These are phyloP conservation scores for Pentamera pediparva DNA, from an alignment of 53 echinoderm and acorn worm genomes.

Conservation along the genomic window DNA sequence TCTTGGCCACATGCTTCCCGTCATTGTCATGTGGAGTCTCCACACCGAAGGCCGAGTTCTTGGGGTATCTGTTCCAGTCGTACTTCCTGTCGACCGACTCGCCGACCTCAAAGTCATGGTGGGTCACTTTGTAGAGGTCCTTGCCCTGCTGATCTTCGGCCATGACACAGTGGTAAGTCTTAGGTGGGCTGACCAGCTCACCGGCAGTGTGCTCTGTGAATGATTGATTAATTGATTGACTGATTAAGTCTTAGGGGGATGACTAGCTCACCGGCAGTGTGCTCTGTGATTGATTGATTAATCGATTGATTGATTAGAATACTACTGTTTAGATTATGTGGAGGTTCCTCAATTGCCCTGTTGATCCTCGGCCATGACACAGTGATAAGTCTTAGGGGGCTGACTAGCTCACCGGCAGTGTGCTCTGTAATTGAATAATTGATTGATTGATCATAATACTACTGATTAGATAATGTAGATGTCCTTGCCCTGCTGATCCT, in stretches of 20 bases:
- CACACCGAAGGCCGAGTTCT: conserved; percentile 78
- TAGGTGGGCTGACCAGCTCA: conserved; percentile 83
- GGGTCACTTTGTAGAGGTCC: conserved; percentile 81
- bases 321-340: no score
- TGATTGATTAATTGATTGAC: background rate
- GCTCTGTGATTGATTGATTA: conserved; percentile 38
- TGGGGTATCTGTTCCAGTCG: conserved; percentile 82
- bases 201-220: conserved; percentile 80
- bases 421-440: conserved; percentile 50
- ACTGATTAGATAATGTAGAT: no score
- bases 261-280: conserved; percentile 48
- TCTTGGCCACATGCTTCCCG: conserved; percentile 76
- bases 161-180: conserved; percentile 71
- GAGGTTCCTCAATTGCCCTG: no score
- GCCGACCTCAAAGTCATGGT: conserved; percentile 91
- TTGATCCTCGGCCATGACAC: no score
- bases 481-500: no score
- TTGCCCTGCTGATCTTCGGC: conserved; percentile 62
- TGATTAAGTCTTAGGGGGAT: background rate
- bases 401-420: conserved; percentile 43
- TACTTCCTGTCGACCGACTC: conserved; percentile 82
- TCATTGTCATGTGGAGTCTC: conserved; percentile 92
- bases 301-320: background rate
- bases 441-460: no score
- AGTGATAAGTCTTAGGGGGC: background rate